Evolutionary conservation across 2,113 vertebrate species (phyloP), one percentile per base, ranked within the genome.

Genomic region (Ictalurus punctatus): DNA sequence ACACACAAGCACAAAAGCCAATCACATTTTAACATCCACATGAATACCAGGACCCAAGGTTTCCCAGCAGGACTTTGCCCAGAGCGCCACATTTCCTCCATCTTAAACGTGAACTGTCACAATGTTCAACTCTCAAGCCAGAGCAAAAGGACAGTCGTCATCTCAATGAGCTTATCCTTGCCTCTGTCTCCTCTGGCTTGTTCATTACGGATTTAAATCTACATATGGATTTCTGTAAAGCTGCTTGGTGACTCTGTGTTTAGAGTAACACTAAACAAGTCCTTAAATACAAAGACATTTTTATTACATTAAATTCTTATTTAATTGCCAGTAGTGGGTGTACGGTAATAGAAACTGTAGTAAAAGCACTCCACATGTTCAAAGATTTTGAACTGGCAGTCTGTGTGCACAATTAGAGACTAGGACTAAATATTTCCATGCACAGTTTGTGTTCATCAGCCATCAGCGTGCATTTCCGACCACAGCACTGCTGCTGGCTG

Each of bases 391-490:
- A 27, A 54, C 25, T 54, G 27, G 78, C 44, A 80, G 78, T 54
- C 78, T 80, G 2, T 27, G 21, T 54, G 25, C 14, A n/a, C 78
- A 80, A 30, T 54, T 54, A n/a, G 48, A n/a, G 78, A 30, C 48
- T n/a, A n/a, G 78, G 17, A 80, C 48, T 17, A 54, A 54, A n/a
- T 79, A 80, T 80, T 80, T 54, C 78, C 48, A n/a, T 54, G 78
- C 48, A 14, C 48, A 54, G 48, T n/a, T 80, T 80, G 48, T 30
- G 48, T 54, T 78, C 78, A 80, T 54, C 44, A 54, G 78, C 10
- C 25, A 17, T 80, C 14, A 17, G 78, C 2, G 14, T 8, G 14
- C 27, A 54, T 80, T 80, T 80, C 48, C 48, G 27, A 80, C 78
- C 25, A n/a, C 78, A 76, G 21, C 23, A 25, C 21, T 76, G 69